A percentile compares a stretch with the other conserved stretches of the same genome.
These are phyloP conservation scores for Cyanoramphus novaezelandiae DNA, from an alignment of 2,113 vertebrate species.

Conservation along the genomic window DNA sequence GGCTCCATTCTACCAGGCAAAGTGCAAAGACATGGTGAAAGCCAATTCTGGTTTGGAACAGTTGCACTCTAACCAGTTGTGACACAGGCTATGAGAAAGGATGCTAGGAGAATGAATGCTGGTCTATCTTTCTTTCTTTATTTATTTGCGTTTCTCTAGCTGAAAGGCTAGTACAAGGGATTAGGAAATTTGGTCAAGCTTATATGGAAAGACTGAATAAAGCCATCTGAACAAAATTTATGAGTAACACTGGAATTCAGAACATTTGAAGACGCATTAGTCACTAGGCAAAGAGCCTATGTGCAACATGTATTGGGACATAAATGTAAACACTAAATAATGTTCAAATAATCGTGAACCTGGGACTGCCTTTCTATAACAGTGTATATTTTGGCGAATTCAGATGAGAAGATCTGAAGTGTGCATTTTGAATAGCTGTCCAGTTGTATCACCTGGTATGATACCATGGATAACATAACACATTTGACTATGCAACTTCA, in stretches of 20 bases:
- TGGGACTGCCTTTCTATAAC: background rate
- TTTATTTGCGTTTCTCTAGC: background rate
- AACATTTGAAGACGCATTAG: background rate
- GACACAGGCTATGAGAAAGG: background rate
- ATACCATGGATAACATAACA: background rate
- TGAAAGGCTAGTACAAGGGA: background rate
- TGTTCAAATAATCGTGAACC: background rate
- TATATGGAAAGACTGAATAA: background rate
- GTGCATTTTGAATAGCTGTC: background rate
- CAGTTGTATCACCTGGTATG: background rate
- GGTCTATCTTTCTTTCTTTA: background rate
- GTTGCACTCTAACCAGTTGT: slow-evolving; percentile 1
- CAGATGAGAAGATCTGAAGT: background rate
- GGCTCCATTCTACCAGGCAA: background rate
- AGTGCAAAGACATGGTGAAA: slow-evolving; percentile 31
- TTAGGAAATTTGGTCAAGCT: background rate
- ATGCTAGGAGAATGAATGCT: background rate
- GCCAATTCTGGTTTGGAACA: slow-evolving; percentile 11
- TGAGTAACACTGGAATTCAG: background rate
- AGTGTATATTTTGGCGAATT: background rate
- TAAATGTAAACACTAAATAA: background rate
- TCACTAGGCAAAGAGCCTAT: background rate
- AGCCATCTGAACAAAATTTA: background rate
- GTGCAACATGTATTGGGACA: fast-evolving
- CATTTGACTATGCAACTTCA: background rate